phyloP scores from a whole-genome alignment of 2,113 vertebrate species.

The Alligator mississippiensis region DNA sequence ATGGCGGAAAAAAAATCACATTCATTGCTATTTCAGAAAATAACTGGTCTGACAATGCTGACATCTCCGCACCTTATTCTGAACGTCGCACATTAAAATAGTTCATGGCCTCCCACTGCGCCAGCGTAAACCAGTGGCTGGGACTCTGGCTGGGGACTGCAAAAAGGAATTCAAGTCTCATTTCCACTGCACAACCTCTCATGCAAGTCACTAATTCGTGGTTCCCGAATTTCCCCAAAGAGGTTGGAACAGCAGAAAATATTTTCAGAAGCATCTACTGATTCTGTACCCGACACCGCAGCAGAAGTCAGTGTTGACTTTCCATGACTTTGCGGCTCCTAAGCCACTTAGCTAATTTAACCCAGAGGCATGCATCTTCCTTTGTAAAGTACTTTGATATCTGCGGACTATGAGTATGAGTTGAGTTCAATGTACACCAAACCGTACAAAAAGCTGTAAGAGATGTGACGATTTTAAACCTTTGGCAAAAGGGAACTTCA shows the following conservation, averaged over 20 bases:
- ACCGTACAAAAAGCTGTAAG: neutral
- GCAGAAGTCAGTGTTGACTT: neutral
- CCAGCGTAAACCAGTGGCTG: neutral
- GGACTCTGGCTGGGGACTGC: neutral
- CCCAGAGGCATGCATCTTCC: neutral
- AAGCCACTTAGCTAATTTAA: neutral
- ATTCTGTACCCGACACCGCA: rapidly evolving
- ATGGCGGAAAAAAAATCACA: neutral
- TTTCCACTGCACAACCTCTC: neutral
- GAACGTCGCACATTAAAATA: neutral
- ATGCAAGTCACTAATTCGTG: neutral
- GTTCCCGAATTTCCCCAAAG: neutral
- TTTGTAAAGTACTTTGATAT: neutral
- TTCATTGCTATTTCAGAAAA: neutral
- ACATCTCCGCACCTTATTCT: neutral
- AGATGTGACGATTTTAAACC: neutral
- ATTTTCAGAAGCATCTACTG: neutral
- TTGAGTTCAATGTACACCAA: neutral
- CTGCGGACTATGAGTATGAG: neutral
- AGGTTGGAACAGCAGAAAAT: rapidly evolving
- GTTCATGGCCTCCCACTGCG: neutral
- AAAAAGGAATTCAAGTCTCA: neutral
- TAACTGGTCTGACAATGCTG: neutral
- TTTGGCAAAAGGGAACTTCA: neutral
- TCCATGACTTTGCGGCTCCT: neutral